Base-by-base conservation (phyloP, 2,888 invertebrate species). In the Belgica antarctica region DNA sequence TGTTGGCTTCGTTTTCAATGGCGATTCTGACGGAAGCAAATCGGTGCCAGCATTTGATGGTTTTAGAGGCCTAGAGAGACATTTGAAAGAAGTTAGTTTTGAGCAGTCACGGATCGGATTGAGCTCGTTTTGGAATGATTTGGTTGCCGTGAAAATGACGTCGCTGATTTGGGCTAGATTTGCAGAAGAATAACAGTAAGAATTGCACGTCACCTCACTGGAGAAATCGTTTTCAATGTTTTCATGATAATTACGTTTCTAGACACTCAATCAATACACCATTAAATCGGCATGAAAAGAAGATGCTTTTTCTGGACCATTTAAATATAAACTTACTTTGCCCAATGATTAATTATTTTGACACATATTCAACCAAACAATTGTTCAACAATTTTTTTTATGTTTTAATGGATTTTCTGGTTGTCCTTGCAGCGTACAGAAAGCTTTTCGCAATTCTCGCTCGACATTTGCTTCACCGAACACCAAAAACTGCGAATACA, bases 341-440 rank as follows among this genome's bases (percentile, higher is more conserved):
- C 22, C 28, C 46, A 17, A 28, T 66, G 66, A 66, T 66, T 66
- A 66, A 66, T 66, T 66, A 66, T 66, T 66, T 25, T 66, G 66
- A 66, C 66, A 47, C 47, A 66, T 25, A 19, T 66, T 41, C n/a
- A 41, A 27, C 24, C 66, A 46, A 19, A 47, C 28, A 66, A 65
- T 46, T 65, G 46, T 46, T 65, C 65, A 65, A 65, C n/a, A n/a
- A 65, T 65, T 27, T 41, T 65, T 65, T 65, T 17, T 46, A 24
- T 41, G 62, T 34, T 46, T 63, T 17, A 28, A 41, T 22, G 36
- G 63, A 10, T 63, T 63, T 62, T 62, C 41, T 5, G 41, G 41
- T 10, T 41, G 41, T 41, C 41, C n/a, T 15, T 41, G 34, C 34
- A 34, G 34, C 7, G 34, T 34, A 7, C 34, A 34, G 12, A 34